Base-by-base conservation (phyloP, 2,797 vertebrate genomes). In the Anas bernieri region DNA sequence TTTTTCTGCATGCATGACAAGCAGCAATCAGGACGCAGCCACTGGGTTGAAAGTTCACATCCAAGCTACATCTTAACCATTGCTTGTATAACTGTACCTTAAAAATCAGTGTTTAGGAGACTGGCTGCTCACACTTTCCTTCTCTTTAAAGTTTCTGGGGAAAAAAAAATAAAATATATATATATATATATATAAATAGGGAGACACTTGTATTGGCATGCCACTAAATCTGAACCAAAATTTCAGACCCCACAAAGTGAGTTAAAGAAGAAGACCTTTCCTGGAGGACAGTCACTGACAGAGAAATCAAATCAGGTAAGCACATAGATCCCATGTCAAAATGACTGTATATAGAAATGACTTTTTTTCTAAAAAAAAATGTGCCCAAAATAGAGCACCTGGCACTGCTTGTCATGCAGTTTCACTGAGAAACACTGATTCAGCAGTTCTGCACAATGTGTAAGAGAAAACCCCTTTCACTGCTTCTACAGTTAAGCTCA, bases 111-210 rank as follows among this genome's bases (percentile, higher is more conserved):
- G 23, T 50, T 50, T 25, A 50, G 12, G 48, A 25, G 48, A 56
- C 8, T 4, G 72, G 2, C 4, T 1, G 0, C 14, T 11, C 12
- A 3, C 4, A 11, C 6, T 55, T 73, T 61, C 21, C 17, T 77
- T 83, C 6, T 50, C 9, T 50, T 3, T 37, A 14, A 78, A 61
- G 3, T 3, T 91, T 63, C n/a, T 70, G 5, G 20, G 25, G 11
- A 54, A 70, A 72, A 54, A 54, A 39, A 20, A 45, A 10, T 6
- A 43, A 17, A 8, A 43, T 43, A 43, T 8, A 43, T 43, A 43
- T 18, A 43, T 18, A 45, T 45, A 20, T 45, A 18, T 12, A 48
- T 26, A 26, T 50, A 50, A 12, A 4, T 4, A 2, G 8, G 6
- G 12, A 0, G 0, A 45, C 6, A 6, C 15, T 45, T 56, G 33